These are phyloP conservation scores for Mythimna pallens DNA, from an alignment of 2,888 invertebrate genomes.

Conservation along the genomic window DNA sequence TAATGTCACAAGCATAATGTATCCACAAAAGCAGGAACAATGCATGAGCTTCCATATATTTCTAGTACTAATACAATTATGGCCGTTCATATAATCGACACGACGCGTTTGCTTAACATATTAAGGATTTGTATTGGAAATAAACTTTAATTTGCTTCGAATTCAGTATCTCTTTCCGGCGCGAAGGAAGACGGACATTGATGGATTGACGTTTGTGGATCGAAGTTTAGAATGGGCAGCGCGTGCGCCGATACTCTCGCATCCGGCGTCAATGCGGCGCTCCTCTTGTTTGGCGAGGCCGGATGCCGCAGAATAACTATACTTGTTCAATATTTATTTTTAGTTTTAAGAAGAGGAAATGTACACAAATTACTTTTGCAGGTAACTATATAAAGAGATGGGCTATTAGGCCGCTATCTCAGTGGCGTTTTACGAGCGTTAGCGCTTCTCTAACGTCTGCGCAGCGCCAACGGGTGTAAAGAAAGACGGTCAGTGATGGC, in stretches of 20 bases:
- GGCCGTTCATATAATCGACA: conserved; percentile 33
- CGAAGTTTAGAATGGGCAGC: conserved; percentile 68
- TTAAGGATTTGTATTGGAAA: conserved; percentile 46
- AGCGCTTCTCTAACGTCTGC: too few relatives aligned
- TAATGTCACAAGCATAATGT: conserved; percentile 29
- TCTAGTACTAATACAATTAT: conserved; percentile 31
- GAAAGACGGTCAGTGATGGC: too few relatives aligned
- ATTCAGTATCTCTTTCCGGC: conserved; percentile 71
- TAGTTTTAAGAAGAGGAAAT: conserved; percentile 45
- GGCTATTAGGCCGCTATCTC: too few relatives aligned
- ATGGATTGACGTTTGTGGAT: conserved; percentile 80
- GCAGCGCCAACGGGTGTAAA: too few relatives aligned
- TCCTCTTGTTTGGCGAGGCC: conserved; percentile 70
- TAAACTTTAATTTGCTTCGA: conserved; percentile 58
- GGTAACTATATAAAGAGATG: background rate
- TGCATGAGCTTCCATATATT: conserved; percentile 45
- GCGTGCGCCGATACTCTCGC: conserved; percentile 72
- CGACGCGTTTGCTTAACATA: conserved; percentile 35
- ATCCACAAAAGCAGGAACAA: conserved; percentile 43
- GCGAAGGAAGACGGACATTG: conserved; percentile 71
- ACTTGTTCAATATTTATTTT: conserved; percentile 69
- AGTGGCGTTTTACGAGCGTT: too few relatives aligned
- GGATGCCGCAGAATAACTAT: conserved; percentile 73
- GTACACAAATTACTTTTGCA: conserved; percentile 10
- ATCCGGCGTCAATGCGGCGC: conserved; percentile 73